Evolutionary conservation across 1,140 invertebrate species (phyloP).

Genomic region (Rhyacophila brunnea): DNA sequence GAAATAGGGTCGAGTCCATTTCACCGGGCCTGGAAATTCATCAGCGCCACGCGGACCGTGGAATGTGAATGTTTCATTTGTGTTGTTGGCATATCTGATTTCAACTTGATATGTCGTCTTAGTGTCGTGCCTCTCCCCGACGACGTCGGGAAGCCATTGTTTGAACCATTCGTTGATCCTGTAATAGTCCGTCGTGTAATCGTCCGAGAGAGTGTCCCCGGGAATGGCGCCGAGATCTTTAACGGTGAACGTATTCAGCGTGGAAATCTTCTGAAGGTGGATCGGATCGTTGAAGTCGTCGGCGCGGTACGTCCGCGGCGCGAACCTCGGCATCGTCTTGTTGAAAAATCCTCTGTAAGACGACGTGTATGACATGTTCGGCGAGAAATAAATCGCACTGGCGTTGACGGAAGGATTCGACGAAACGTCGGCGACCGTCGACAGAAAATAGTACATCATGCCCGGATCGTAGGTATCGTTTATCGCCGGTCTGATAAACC

Average conservation of each 20-base stretch:
- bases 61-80: constrained; percentile 93
- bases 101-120: constrained; percentile 90
- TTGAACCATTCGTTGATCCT: constrained; percentile 93
- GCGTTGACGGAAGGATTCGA: constrained; percentile 91
- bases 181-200: constrained; percentile 90
- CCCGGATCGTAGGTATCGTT: constrained; percentile 94
- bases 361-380: constrained; percentile 91
- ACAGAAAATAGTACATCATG: constrained; percentile 97
- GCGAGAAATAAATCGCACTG: constrained; percentile 91
- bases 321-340: constrained; percentile 93
- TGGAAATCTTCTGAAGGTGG: constrained; percentile 87
- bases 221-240: constrained; percentile 82
- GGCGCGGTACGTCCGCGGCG: constrained; percentile 85
- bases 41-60: constrained; percentile 89
- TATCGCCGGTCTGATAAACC: constrained; percentile 84
- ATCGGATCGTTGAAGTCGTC: constrained; percentile 95
- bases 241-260: constrained; percentile 82
- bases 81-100: constrained; percentile 92
- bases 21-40: constrained; percentile 86
- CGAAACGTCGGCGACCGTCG: constrained; percentile 91
- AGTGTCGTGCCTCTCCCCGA: constrained; percentile 80
- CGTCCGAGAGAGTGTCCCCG: constrained; percentile 68
- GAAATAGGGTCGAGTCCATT: constrained; percentile 93
- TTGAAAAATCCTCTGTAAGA: constrained; percentile 96
- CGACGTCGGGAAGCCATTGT: constrained; percentile 84